A percentile compares a stretch with the other conserved stretches of the same genome.
These are phyloP conservation scores for Zapus hudsonius DNA, from an alignment of 2,113 vertebrate species.

Conservation along the genomic window DNA sequence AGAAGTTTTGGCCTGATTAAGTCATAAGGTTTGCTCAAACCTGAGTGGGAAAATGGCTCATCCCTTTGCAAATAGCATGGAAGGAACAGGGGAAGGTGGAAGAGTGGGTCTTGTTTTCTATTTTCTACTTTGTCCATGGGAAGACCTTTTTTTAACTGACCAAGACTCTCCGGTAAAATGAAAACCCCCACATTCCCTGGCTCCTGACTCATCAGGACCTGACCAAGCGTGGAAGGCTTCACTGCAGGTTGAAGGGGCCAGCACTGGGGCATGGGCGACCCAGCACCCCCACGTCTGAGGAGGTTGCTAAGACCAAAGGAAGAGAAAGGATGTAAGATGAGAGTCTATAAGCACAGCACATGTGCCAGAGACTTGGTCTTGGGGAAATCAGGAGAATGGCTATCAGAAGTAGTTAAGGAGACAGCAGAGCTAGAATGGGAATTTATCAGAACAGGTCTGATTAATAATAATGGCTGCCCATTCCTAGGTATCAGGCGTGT, in stretches of 20 bases:
- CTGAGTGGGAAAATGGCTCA: not conserved
- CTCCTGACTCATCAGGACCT: not conserved
- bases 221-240: not conserved
- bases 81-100: not conserved
- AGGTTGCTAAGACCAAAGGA: not conserved
- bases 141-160: not conserved
- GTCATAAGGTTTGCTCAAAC: not conserved
- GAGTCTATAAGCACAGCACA: not conserved
- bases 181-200: not conserved
- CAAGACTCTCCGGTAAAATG: not conserved
- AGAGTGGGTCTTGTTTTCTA: not conserved
- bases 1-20: not conserved
- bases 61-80: not conserved
- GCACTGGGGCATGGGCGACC: not conserved
- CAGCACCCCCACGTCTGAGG: no score
- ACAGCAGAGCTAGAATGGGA: not conserved
- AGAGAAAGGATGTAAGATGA: not conserved
- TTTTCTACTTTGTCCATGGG: not conserved
- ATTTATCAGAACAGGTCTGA: not conserved
- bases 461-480: no score
- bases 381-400: no score
- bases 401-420: no score
- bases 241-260: not conserved
- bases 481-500: not conserved
- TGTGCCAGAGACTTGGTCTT: not conserved